Conservation (phyloP, 2,888 invertebrate species). For the Marronus borbonicus region DNA sequence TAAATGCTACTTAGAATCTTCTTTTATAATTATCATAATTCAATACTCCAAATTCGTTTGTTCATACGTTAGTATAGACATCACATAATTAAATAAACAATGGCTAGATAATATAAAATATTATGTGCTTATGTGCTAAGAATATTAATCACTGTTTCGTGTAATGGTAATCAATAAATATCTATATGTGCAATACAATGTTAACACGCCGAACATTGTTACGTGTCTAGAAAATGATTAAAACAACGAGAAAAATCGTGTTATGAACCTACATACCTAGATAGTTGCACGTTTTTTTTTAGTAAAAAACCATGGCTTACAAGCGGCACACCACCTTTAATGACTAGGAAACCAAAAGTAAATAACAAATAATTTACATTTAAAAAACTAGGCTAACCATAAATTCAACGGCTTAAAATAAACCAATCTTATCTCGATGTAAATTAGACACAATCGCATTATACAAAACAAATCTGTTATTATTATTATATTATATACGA, state of each 20-base stretch:
- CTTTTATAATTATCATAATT: no score
- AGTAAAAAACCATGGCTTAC: neutral
- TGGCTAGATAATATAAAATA: no score
- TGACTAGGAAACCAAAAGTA: neutral
- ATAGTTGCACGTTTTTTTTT: slow-evolving; percentile 36
- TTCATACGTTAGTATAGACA: no score
- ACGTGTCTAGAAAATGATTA: slow-evolving; percentile 57
- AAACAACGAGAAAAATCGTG: slow-evolving; percentile 44
- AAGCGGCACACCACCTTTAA: slow-evolving; percentile 2
- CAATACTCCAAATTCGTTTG: no score
- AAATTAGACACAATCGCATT: neutral
- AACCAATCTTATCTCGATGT: slow-evolving; percentile 33
- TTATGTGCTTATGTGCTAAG: slow-evolving; percentile 32
- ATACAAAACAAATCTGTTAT: neutral
- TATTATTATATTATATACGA: neutral
- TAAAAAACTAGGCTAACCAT: slow-evolving; percentile 3
- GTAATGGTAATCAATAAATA: slow-evolving; percentile 49
- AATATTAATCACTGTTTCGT: slow-evolving; percentile 56
- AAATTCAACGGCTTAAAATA: slow-evolving; percentile 40
- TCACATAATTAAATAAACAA: no score
- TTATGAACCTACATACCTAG: slow-evolving; percentile 47
- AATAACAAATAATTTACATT: neutral
- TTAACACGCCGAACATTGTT: slow-evolving; percentile 57
- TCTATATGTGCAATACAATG: slow-evolving; percentile 53
- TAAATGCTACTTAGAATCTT: no score